phyloP scores from a whole-genome alignment of 1,140 invertebrate genomes.

The Triops cancriformis region DNA sequence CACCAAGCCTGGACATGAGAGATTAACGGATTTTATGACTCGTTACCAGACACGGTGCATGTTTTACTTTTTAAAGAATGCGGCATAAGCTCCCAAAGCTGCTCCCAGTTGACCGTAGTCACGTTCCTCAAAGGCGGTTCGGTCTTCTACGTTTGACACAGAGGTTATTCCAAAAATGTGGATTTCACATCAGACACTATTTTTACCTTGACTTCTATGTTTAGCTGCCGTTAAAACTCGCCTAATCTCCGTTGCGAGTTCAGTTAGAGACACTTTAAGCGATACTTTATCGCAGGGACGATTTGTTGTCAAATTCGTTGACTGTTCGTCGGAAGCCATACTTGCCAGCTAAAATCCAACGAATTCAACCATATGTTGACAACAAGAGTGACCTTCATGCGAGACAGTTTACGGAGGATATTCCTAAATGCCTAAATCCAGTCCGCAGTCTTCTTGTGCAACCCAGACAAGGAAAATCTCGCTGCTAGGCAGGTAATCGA shows the following conservation, averaged over 20 bases:
- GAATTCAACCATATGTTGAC: neutral
- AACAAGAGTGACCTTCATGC: no score
- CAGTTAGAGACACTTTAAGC: neutral
- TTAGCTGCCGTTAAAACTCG: neutral
- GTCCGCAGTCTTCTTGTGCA: no score
- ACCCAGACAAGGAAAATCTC: no score
- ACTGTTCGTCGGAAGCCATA: neutral
- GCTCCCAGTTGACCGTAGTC: neutral
- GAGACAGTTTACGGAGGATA: no score
- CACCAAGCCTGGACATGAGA: neutral
- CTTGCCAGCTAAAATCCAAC: neutral
- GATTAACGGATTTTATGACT: no score
- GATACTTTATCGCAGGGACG: neutral
- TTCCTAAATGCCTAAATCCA: no score
- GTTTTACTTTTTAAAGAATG: neutral
- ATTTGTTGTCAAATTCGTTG: neutral
- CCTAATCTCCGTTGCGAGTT: neutral
- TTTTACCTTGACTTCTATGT: conserved; percentile 1
- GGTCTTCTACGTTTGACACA: neutral
- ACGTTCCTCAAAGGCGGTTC: neutral
- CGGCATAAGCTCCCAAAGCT: neutral
- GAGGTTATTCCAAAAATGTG: neutral
- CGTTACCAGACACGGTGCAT: neutral
- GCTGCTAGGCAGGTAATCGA: no score
- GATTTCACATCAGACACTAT: neutral